A percentile compares a stretch with the other conserved stretches of the same genome.
phyloP scores from a whole-genome alignment of 2,797 vertebrate species.

The Anguilla obscura region DNA sequence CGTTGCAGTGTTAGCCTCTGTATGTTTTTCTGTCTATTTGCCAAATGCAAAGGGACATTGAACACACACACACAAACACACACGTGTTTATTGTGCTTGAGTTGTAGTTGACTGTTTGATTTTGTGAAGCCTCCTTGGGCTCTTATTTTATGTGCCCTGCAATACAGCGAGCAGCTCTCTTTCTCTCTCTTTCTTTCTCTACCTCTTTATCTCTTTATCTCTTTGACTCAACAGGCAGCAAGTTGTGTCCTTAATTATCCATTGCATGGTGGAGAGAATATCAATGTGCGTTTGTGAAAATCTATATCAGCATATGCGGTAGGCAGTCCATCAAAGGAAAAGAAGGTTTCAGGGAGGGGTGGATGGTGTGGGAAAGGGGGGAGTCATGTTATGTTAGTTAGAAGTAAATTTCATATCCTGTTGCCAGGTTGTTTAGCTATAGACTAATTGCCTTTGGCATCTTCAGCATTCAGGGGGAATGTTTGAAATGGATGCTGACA shows the following conservation, averaged over 20 bases:
- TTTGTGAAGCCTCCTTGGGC: slow-evolving; percentile 33
- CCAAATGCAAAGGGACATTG: slow-evolving; percentile 3
- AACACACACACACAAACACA: not conserved
- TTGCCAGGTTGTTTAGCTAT: not conserved
- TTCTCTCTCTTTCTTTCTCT: slow-evolving; percentile 21
- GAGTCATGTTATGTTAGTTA: not conserved
- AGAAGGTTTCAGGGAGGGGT: not conserved
- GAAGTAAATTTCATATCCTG: not conserved
- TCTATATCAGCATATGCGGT: not conserved
- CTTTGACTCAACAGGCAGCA: not conserved
- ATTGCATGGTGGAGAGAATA: not conserved
- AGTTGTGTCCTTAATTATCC: slow-evolving; percentile 41
- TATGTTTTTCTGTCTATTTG: slow-evolving; percentile 39
- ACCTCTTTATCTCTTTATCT: slow-evolving; percentile 34
- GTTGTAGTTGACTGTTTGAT: slow-evolving; percentile 36
- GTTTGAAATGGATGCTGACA: not conserved
- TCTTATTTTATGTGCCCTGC: slow-evolving; percentile 39
- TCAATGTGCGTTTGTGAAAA: not conserved
- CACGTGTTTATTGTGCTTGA: slow-evolving; percentile 35
- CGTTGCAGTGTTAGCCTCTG: slow-evolving; percentile 14
- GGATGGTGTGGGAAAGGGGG: not conserved
- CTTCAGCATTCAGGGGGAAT: not conserved
- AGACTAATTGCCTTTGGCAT: not conserved
- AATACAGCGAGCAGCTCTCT: slow-evolving; percentile 44
- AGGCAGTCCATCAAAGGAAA: not conserved